phyloP scores from a whole-genome alignment of 2,888 invertebrate species.

The Lithodes maja region DNA sequence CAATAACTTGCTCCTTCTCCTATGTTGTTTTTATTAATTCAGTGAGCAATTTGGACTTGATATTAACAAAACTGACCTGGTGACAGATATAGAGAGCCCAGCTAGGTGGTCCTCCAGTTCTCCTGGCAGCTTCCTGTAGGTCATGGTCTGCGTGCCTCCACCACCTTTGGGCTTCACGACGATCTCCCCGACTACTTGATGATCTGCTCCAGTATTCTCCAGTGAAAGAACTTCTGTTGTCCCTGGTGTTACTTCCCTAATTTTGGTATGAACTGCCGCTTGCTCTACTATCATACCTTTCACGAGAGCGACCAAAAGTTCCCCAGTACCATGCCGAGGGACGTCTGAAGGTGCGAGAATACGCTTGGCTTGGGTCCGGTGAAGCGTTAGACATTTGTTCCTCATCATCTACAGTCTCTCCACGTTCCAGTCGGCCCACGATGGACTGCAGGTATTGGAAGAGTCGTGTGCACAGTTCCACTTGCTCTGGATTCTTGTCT shows the following conservation, averaged over 20 bases:
- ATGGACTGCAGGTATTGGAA: conserved; percentile 42
- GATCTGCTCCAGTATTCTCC: neutral
- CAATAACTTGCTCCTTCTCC: too few species aligned
- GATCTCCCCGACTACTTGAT: conserved; percentile 6
- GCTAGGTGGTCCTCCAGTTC: neutral
- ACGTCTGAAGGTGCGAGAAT: neutral
- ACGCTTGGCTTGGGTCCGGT: neutral
- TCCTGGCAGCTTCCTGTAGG: neutral
- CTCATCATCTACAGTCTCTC: conserved; percentile 33
- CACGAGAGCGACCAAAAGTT: neutral
- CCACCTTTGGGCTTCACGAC: conserved; percentile 24
- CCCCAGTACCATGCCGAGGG: neutral
- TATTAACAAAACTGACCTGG: neutral
- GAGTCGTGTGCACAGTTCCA: conserved; percentile 27
- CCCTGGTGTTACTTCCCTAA: too few species aligned
- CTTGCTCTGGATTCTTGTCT: conserved; percentile 34
- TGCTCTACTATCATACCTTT: neutral
- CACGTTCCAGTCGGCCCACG: conserved; percentile 36
- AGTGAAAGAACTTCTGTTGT: too few species aligned
- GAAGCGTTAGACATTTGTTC: neutral
- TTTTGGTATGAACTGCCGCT: neutral
- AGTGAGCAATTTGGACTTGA: too few species aligned
- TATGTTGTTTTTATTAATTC: too few species aligned
- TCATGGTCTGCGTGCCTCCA: conserved; percentile 16
- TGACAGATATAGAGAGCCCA: neutral